Conservation (phyloP, 2,797 vertebrate genomes). For the Aphelocoma californica region DNA sequence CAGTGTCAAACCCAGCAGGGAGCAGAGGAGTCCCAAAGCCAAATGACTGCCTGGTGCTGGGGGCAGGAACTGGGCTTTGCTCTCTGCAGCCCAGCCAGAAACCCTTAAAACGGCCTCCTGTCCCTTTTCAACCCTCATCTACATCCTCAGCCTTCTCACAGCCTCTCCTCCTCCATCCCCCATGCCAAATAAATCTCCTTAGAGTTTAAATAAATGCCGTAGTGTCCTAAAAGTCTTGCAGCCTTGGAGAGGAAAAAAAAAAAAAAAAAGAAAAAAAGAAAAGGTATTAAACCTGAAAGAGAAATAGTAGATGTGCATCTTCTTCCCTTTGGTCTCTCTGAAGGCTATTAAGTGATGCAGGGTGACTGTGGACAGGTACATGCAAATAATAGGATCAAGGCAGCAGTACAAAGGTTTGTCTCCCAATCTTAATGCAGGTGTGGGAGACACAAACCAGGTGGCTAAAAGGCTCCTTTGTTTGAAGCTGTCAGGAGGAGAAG, state of each 20-base stretch:
- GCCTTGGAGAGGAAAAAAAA: neutral
- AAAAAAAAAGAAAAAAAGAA: neutral
- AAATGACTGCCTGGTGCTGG: neutral
- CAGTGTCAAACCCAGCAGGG: neutral
- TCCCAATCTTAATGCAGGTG: conserved; percentile 85
- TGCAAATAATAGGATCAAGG: conserved; percentile 80
- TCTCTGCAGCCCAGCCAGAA: neutral
- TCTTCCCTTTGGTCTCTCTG: conserved; percentile 64
- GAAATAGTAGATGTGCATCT: conserved; percentile 68
- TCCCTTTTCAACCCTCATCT: neutral
- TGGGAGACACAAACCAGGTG: conserved; percentile 90
- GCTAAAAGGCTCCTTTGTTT: conserved; percentile 92
- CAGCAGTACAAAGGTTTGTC: conserved; percentile 72
- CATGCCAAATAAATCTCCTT: conserved; percentile 33
- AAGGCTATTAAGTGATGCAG: conserved; percentile 72
- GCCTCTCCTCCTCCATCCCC: neutral
- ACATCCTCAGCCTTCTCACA: neutral
- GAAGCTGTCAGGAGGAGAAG: conserved; percentile 88
- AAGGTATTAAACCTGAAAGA: conserved; percentile 53
- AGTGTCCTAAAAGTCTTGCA: conserved; percentile 38
- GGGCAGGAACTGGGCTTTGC: neutral
- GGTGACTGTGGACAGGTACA: conserved; percentile 76
- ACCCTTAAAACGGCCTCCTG: neutral
- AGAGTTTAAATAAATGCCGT: conserved; percentile 36
- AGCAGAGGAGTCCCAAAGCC: neutral